A percentile compares a stretch with the other conserved stretches of the same genome.
Evolutionary conservation across 1,140 invertebrate genomes (phyloP).

Genomic region (Penaeus indicus): DNA sequence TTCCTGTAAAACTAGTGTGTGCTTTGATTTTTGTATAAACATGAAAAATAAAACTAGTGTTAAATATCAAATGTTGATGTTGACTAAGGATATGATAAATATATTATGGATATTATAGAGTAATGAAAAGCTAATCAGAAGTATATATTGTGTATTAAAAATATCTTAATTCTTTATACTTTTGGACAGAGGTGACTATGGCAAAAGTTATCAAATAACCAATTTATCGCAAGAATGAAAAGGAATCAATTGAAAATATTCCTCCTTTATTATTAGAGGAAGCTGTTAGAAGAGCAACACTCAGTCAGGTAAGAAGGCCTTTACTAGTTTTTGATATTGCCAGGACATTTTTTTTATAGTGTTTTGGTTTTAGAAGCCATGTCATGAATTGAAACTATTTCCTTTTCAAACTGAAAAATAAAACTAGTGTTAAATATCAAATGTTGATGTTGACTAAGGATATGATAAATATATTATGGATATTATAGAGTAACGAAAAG

Average conservation of each 20-base stretch:
- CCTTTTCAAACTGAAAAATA: too few relatives aligned
- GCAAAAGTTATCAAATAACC: not conserved
- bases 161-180: not conserved
- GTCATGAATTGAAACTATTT: too few relatives aligned
- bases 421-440: too few relatives aligned
- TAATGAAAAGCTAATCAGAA: not conserved
- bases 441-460: too few relatives aligned
- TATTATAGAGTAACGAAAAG: not conserved
- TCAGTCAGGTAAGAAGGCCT: conserved; percentile 69
- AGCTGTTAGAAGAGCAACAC: conserved; percentile 79
- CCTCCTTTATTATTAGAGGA: conserved; percentile 74
- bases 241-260: conserved; percentile 80
- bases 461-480: too few relatives aligned
- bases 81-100: too few relatives aligned
- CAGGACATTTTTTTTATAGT: not conserved
- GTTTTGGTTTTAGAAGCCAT: too few relatives aligned
- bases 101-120: too few relatives aligned
- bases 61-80: too few relatives aligned
- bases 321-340: not conserved
- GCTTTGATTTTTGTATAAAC: too few relatives aligned
- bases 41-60: too few relatives aligned
- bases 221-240: conserved; percentile 73
- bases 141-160: not conserved
- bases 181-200: conserved; percentile 18
- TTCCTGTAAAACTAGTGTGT: too few relatives aligned